Conservation (phyloP, 2,113 vertebrate genomes). For the Antigone vipio region DNA sequence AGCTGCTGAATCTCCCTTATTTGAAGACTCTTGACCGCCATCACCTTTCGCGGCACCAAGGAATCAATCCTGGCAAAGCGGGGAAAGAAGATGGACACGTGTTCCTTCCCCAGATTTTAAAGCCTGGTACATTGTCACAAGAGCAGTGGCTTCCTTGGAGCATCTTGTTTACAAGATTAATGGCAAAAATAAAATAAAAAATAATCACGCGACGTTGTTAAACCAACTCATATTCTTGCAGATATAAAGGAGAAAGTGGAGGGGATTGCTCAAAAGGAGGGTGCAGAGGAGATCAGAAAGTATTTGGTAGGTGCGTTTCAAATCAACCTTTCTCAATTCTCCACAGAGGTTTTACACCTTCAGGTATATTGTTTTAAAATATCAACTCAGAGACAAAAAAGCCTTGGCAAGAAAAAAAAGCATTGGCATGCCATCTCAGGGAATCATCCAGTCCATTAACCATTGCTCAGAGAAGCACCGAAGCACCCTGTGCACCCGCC, state of each 20-base stretch:
- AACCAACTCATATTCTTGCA: neutral
- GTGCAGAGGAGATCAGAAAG: neutral
- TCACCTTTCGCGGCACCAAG: neutral
- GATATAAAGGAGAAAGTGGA: neutral
- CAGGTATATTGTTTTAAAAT: neutral
- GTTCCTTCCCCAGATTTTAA: neutral
- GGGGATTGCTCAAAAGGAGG: neutral
- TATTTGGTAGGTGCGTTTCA: neutral
- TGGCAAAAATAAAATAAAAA: neutral
- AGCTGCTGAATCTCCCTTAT: neutral
- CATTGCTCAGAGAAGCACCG: neutral
- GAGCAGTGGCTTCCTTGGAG: neutral
- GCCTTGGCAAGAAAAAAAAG: neutral
- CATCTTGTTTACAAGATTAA: neutral
- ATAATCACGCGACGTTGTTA: neutral
- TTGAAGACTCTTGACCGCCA: neutral
- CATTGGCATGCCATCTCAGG: rapidly evolving
- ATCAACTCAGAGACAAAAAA: neutral
- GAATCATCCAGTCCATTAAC: neutral
- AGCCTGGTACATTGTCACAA: neutral
- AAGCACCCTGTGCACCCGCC: neutral
- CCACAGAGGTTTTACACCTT: neutral
- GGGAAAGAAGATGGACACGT: rapidly evolving
- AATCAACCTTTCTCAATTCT: neutral
- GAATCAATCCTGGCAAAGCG: neutral